Percentiles rank a stretch among this genome's conserved stretches.
Conservation (phyloP, 2,113 vertebrate genomes). For the Serinus canaria region DNA sequence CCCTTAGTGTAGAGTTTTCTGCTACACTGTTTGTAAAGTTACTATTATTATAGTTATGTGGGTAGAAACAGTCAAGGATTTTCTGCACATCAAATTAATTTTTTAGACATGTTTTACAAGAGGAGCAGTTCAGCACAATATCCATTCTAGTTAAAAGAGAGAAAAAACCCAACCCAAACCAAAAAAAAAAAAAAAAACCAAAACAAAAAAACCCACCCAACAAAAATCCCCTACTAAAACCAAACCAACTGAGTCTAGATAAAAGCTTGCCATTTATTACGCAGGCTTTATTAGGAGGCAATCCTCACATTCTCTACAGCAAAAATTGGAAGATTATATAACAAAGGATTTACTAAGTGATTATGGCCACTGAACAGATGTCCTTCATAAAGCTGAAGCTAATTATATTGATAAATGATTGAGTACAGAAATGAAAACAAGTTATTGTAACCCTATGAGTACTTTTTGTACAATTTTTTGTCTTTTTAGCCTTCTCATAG, state of each 20-base stretch:
- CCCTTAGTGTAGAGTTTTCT: neutral
- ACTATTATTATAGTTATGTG: neutral
- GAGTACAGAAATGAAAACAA: neutral
- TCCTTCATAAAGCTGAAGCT: neutral
- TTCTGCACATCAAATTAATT: neutral
- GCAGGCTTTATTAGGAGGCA: neutral
- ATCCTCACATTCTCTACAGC: neutral
- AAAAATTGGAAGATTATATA: conserved; percentile 16
- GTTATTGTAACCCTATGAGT: neutral
- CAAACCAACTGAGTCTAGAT: neutral
- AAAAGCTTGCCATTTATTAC: neutral
- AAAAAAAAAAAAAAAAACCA: neutral
- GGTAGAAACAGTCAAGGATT: neutral
- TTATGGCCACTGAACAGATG: conserved; percentile 12
- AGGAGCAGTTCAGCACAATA: neutral
- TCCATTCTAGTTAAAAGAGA: neutral
- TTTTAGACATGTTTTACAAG: neutral
- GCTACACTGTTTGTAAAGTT: neutral
- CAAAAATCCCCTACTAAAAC: neutral
- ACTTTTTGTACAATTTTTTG: neutral
- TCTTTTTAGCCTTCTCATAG: neutral
- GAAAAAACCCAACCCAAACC: neutral
- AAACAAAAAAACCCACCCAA: too few species aligned
- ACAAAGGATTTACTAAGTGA: conserved; percentile 17
- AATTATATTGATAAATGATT: neutral